A percentile compares a stretch with the other conserved stretches of the same genome.
Evolutionary conservation across 1,140 invertebrate genomes (phyloP).

Genomic region (Hypsibius dujardini): DNA sequence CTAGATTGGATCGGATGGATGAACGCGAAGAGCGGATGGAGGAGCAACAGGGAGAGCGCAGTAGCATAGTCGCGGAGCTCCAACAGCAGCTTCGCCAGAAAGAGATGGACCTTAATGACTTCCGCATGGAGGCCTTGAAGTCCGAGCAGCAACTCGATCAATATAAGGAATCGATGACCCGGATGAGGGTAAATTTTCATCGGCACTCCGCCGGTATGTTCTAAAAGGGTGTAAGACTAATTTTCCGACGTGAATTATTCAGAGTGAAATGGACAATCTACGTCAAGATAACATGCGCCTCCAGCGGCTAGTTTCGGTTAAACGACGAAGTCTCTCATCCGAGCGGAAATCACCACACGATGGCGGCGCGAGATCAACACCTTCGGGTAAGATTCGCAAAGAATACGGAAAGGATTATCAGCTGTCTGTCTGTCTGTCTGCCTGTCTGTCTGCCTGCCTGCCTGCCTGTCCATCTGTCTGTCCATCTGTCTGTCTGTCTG

Average conservation of each 20-base stretch:
- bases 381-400: conserved; percentile 21
- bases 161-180: conserved; percentile 81
- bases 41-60: too few species aligned
- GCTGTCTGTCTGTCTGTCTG: too few species aligned
- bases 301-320: conserved; percentile 61
- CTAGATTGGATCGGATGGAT: conserved; percentile 15
- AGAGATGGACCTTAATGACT: conserved; percentile 85
- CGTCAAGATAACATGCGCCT: conserved; percentile 91
- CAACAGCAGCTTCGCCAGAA: conserved; percentile 83
- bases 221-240: too few species aligned
- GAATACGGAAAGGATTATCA: too few species aligned
- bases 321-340: conserved; percentile 29
- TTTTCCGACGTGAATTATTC: conserved; percentile 31
- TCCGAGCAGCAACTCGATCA: conserved; percentile 90
- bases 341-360: conserved; percentile 22
- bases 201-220: too few species aligned
- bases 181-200: conserved; percentile 57
- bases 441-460: too few species aligned
- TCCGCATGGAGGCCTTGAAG: conserved; percentile 77
- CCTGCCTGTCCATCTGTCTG: too few species aligned
- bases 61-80: conserved; percentile 62
- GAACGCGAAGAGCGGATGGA: not conserved
- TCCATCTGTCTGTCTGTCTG: too few species aligned
- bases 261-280: conserved; percentile 85
- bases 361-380: conserved; percentile 22